Evolutionary conservation across 2,113 vertebrate species (phyloP).

Genomic region (Phalacrocorax aristotelis): DNA sequence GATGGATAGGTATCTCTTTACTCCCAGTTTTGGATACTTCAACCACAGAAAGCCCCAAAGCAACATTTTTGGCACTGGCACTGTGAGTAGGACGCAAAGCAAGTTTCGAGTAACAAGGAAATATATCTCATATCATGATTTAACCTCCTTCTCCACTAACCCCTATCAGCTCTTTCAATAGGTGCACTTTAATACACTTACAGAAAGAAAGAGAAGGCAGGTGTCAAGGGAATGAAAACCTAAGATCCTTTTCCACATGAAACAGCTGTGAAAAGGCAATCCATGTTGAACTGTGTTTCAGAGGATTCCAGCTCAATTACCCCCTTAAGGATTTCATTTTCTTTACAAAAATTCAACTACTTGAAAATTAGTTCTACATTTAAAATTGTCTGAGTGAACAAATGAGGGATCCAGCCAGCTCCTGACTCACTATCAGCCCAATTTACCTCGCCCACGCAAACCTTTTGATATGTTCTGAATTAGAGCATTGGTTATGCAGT

Average conservation of each 20-base stretch:
- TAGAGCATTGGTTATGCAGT: slow-evolving; percentile 32
- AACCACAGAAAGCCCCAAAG: neutral
- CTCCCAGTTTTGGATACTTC: neutral
- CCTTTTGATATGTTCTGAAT: slow-evolving; percentile 53
- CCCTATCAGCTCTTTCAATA: neutral
- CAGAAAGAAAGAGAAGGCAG: slow-evolving; percentile 13
- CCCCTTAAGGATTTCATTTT: slow-evolving; percentile 56
- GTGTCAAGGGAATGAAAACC: neutral
- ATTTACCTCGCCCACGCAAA: slow-evolving; percentile 51
- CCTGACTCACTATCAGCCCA: slow-evolving; percentile 49
- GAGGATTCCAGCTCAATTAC: slow-evolving; percentile 22
- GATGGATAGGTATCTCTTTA: neutral
- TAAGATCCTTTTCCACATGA: slow-evolving; percentile 19
- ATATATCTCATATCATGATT: neutral
- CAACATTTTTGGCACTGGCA: neutral
- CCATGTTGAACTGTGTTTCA: neutral
- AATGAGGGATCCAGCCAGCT: slow-evolving; percentile 34
- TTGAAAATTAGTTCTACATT: slow-evolving; percentile 58
- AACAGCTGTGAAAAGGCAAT: slow-evolving; percentile 40
- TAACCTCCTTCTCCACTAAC: neutral
- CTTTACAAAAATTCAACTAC: slow-evolving; percentile 50
- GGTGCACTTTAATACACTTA: neutral
- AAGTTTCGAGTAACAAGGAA: neutral
- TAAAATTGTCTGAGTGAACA: slow-evolving; percentile 50
- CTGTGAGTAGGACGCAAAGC: neutral